Base-by-base conservation (phyloP, 2,888 invertebrate species). In the Carcina quercana region DNA sequence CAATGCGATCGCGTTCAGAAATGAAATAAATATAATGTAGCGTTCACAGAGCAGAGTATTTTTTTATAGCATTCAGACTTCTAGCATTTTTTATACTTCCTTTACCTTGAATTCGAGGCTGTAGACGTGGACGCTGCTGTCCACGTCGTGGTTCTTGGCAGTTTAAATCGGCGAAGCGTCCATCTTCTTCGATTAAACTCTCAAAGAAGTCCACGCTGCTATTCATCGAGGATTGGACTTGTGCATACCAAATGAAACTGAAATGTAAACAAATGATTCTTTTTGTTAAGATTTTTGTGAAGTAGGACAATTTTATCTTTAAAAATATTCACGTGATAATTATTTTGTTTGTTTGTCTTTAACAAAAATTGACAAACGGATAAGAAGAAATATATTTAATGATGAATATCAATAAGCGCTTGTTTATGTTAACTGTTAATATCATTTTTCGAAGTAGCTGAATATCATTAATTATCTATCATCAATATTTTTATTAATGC, bases 121-220 rank as follows among this genome's bases (percentile, higher is more conserved):
- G 27, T 25, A 29, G 13, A 3, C 37, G 20, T 14, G 25, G 15
- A 8, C 35, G 25, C n/a, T 28, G 34, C 5, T 26, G 26, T 12
- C 70, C 58, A 19, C 60, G 60, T 17, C 59, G 30, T 1, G 72
- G 59, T 33, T 79, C 75, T 42, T 76, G 80, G 43, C 73, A 78
- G 42, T 78, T 80, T 34, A 73, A 52, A 42, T 82, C 83, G 3
- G 78, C 70, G 43, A 80, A 79, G 21, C 82, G 64, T 15, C 79
- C 72, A 47, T 83, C 83, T 49, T 79, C 79, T 38, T 89, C 88
- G 53, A 91, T 86, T 28, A 91, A 82, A 55, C 88, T 88, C 70
- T 91, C 91, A 59, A 91, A 83, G 53, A 91, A 88, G 53, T 87
- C 87, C 42, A 86, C 86, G 51, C 82, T 80, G 70, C 75, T 72